These are phyloP conservation scores for Chrysemys picta DNA, from an alignment of 2,113 vertebrate genomes.

Conservation along the genomic window DNA sequence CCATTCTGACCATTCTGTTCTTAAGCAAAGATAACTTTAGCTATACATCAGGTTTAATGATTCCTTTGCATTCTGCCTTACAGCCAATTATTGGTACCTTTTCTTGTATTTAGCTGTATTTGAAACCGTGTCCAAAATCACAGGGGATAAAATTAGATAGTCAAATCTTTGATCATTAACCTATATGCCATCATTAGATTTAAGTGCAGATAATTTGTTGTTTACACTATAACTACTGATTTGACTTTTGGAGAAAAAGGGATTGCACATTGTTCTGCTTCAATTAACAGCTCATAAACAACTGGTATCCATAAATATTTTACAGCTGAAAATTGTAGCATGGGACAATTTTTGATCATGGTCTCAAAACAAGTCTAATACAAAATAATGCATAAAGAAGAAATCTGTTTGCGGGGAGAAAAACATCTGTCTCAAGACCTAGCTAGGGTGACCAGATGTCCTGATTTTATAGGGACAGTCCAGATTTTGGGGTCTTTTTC, in stretches of 20 bases:
- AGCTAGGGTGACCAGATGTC: too few species aligned
- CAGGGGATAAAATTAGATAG: slow-evolving; percentile 7
- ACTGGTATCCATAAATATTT: slow-evolving; percentile 31
- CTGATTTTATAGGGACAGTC: too few species aligned
- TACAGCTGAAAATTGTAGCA: slow-evolving; percentile 25
- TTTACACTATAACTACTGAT: slow-evolving; percentile 51
- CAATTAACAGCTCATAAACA: slow-evolving; percentile 56
- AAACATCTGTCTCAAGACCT: background rate
- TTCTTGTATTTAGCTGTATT: background rate
- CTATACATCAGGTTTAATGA: slow-evolving; percentile 34
- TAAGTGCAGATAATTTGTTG: slow-evolving; percentile 42
- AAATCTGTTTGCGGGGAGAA: fast-evolving
- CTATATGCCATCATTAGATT: slow-evolving; percentile 1
- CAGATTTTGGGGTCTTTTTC: too few species aligned
- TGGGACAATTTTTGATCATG: slow-evolving; percentile 44
- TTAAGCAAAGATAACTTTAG: background rate
- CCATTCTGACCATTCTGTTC: background rate
- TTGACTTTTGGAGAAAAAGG: background rate
- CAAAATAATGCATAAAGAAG: background rate
- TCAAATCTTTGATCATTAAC: slow-evolving; percentile 46
- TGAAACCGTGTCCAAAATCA: slow-evolving; percentile 33
- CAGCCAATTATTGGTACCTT: background rate
- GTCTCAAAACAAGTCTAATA: slow-evolving; percentile 45
- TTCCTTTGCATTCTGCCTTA: background rate
- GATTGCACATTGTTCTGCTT: background rate